Base-by-base conservation (phyloP, 2,797 vertebrate species). In the Pseudochirops cupreus region DNA sequence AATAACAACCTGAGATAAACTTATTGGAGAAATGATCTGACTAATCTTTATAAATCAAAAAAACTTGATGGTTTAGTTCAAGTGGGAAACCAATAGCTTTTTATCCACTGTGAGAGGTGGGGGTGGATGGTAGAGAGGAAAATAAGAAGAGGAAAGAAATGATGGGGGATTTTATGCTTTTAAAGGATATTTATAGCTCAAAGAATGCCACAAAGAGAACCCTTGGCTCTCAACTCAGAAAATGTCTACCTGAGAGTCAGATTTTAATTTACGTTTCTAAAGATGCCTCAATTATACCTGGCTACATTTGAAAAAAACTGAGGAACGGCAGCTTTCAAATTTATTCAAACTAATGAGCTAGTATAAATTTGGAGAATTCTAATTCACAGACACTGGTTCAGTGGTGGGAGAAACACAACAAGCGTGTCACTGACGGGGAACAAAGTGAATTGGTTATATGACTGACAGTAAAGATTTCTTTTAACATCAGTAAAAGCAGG, bases 391-490 rank as follows among this genome's bases (percentile, higher is more conserved):
- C 98, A 98, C 97, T 94, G 0, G 97, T 98, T 98, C 97, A 98
- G 98, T 98, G 97, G 98, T 97, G 97, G 98, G 97, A 98, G 98
- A 98, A 98, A 97, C 98, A 98, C 98, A 98, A 99, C 98, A 99
- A 99, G 99, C 98, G 99, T 99, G 99, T 99, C 99, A 99, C 99
- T 97, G 98, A 98, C 98, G 89, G 99, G 99, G 99, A 99, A 99
- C 99, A 99, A 99, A 99, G 99, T 99, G 99, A 99, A 99, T 99
- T 99, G 99, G 98, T 99, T 99, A 99, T 99, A 99, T 99, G 99
- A 99, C 99, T 99, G 99, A 99, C 99, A 99, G 99, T 99, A 99
- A 99, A 99, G 99, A 99, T 99, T 99, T 99, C 99, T 99, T 99
- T 99, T 99, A 99, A 99, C 99, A 99, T 99, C 99, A 99, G 99